Percentiles rank a stretch among this genome's conserved stretches.
These are phyloP conservation scores for Ophthalmolycus amberensis DNA, from an alignment of 2,113 vertebrate species.

Conservation along the genomic window DNA sequence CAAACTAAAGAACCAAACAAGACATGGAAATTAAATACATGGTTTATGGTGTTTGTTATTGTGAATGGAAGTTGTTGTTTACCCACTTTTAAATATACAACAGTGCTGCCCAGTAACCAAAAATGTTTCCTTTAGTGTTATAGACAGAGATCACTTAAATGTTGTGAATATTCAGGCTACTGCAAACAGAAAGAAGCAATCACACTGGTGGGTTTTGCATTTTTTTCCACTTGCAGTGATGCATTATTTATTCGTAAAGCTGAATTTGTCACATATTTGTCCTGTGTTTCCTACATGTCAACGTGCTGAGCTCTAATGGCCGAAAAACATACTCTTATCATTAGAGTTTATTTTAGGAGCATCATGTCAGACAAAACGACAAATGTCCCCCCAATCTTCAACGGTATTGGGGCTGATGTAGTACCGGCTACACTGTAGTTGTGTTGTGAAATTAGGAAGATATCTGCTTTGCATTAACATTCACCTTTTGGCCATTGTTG, in stretches of 20 bases:
- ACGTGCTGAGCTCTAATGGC: neutral
- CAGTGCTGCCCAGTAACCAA: neutral
- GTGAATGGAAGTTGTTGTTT: neutral
- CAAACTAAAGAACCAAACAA: neutral
- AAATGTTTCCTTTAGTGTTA: neutral
- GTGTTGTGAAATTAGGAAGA: neutral
- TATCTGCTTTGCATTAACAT: constrained; percentile 4
- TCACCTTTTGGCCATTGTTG: constrained; percentile 15
- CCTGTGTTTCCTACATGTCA: neutral
- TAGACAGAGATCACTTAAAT: neutral
- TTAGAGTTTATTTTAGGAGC: neutral
- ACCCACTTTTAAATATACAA: neutral
- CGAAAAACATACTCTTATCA: neutral
- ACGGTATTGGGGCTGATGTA: neutral
- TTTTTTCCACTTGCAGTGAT: neutral
- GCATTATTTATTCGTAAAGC: neutral
- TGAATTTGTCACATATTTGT: neutral
- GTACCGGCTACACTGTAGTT: neutral
- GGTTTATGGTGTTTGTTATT: neutral
- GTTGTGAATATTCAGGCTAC: neutral
- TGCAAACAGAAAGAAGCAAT: neutral
- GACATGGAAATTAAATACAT: neutral
- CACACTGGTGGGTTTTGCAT: neutral
- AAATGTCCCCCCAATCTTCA: neutral
- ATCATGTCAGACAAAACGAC: neutral